Base-by-base conservation (phyloP, 2,113 vertebrate species). In the Pterophyllum scalare region DNA sequence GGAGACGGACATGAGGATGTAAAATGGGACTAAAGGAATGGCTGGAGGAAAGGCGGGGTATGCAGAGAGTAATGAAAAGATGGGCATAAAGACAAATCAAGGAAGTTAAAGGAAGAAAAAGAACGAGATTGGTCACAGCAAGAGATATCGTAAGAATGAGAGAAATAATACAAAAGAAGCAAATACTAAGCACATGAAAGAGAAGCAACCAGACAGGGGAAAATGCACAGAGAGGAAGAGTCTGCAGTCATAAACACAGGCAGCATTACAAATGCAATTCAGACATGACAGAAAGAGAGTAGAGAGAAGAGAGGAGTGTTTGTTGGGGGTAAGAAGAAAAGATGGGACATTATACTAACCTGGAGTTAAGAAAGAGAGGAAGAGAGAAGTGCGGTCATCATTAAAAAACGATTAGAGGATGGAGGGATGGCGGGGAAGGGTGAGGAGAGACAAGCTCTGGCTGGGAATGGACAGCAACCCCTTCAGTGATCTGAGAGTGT, bases 381-480 rank as follows among this genome's bases (percentile, higher is more conserved):
- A 43, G 24, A 62, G n/a, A 10, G 13, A 31, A 52, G 59, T 24
- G 40, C 49, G 64, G 46, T 49, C 22, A 49, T 70, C 64, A 70
- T 70, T 70, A 70, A 70, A 70, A 49, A 70, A 70, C 15, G 9
- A 49, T 70, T 70, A 28, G 40, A 49, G 9, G 64, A 70, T 87
- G 61, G 59, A 79, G 59, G 74, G 77, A 90, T 76, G 60, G 24
- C 61, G 56, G 78, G 78, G 86, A 64, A 59, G n/a, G 77, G 81
- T 56, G 78, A 81, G 62, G 83, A 85, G 88, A 84, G 86, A 87
- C 31, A 9, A 79, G 80, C 64, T 35, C 79, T 26, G 35, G 76
- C 62, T 84, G 88, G 82, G 80, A 77, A 72, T 82, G 64, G 76
- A 80, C 10, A 43, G 76, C 77, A 80, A 85, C 80, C 81, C 75